Evolutionary conservation across 2,888 invertebrate genomes (phyloP).

Genomic region (Aphodius granarius): DNA sequence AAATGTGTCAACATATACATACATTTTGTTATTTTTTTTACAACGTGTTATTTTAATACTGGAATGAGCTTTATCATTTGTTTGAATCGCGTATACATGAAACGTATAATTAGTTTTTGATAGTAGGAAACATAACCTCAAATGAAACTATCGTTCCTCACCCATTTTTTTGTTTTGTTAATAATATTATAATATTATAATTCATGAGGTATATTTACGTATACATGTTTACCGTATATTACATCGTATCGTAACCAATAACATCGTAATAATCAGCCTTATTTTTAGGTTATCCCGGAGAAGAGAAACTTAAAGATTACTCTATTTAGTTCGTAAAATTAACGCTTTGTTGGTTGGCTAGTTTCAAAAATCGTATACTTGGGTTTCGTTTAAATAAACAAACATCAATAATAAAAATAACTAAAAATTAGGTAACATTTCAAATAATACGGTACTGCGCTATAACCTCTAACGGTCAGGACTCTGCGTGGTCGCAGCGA

Average conservation of each 20-base stretch:
- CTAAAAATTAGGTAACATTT: slow-evolving; percentile 1
- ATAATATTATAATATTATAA: slow-evolving; percentile 17
- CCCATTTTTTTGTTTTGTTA: slow-evolving; percentile 1
- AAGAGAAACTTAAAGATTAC: neutral
- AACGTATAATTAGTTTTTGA: slow-evolving; percentile 14
- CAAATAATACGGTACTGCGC: neutral
- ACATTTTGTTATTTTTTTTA: slow-evolving; percentile 28
- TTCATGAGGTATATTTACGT: slow-evolving; percentile 67
- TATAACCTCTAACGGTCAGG: slow-evolving; percentile 32
- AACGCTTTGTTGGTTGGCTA: neutral
- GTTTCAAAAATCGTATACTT: slow-evolving; percentile 3
- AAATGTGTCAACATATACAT: slow-evolving; percentile 21
- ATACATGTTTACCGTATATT: slow-evolving; percentile 56
- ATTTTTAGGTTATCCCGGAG: neutral
- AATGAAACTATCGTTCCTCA: neutral
- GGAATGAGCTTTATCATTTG: slow-evolving; percentile 48
- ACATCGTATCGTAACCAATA: neutral
- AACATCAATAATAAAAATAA: neutral
- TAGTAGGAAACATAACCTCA: slow-evolving; percentile 7
- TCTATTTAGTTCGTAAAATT: neutral
- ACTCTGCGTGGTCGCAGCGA: slow-evolving; percentile 39
- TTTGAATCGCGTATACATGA: slow-evolving; percentile 13
- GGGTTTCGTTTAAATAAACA: slow-evolving; percentile 1
- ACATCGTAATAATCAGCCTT: neutral
- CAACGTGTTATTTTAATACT: slow-evolving; percentile 47